A percentile compares a stretch with the other conserved stretches of the same genome.
Evolutionary conservation across 2,797 vertebrate genomes (phyloP).

Genomic region (Eleutherodactylus coqui): DNA sequence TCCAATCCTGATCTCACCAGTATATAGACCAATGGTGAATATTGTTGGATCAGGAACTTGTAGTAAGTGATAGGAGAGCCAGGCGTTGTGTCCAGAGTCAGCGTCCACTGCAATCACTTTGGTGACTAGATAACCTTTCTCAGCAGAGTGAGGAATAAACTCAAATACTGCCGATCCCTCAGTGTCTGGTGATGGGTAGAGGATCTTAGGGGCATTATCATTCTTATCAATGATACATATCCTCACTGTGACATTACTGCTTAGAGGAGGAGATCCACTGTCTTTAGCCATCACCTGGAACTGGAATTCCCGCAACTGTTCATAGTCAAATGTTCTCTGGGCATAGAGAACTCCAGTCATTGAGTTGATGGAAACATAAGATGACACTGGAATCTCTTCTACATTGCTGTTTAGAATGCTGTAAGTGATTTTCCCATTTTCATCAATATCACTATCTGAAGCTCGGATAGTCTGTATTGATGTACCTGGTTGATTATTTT

Average conservation of each 20-base stretch:
- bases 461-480: constrained; percentile 77
- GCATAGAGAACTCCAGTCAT: constrained; percentile 79
- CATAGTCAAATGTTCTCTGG: constrained; percentile 80
- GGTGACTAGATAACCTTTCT: constrained; percentile 76
- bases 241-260: constrained; percentile 73
- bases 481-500: constrained; percentile 75
- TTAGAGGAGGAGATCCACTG: constrained; percentile 73
- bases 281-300: constrained; percentile 75
- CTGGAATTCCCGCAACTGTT: constrained; percentile 75
- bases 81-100: constrained; percentile 78
- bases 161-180: constrained; percentile 74
- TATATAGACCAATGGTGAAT: constrained; percentile 75
- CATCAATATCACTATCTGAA: constrained; percentile 73
- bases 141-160: constrained; percentile 67
- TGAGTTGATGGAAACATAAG: constrained; percentile 78
- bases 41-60: constrained; percentile 77
- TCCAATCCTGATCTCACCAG: constrained; percentile 80
- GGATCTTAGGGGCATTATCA: constrained; percentile 76
- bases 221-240: constrained; percentile 78
- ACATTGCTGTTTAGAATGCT: constrained; percentile 76
- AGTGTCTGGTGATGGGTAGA: constrained; percentile 72
- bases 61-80: constrained; percentile 77
- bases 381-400: constrained; percentile 72
- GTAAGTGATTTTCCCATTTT: constrained; percentile 77
- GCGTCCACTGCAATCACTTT: constrained; percentile 80